Percentiles rank a stretch among this genome's conserved stretches.
phyloP scores from a whole-genome alignment of 2,888 invertebrate species.

The Amiota minor region DNA sequence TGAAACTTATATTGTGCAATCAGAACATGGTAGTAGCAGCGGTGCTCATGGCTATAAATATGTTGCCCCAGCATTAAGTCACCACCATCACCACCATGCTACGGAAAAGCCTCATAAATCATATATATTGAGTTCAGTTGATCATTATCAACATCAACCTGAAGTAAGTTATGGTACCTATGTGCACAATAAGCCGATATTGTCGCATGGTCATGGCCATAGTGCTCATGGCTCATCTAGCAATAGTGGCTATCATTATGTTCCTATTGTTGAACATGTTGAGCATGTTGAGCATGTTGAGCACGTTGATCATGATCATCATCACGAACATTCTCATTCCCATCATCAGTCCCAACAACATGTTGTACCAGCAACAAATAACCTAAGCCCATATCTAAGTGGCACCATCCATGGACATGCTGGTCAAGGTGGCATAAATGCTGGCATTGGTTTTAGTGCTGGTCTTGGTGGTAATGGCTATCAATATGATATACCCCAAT shows the following conservation, averaged over 20 bases:
- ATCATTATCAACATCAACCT: conserved; percentile 5
- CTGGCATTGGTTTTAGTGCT: neutral
- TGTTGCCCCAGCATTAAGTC: conserved; percentile 24
- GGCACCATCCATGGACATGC: conserved; percentile 21
- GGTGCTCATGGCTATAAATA: conserved; percentile 44
- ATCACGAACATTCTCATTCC: neutral
- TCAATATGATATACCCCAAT: conserved; percentile 34
- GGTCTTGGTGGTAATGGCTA: conserved; percentile 31
- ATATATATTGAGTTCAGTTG: conserved; percentile 33
- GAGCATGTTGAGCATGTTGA: neutral
- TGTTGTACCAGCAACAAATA: conserved; percentile 5
- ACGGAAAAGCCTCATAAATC: conserved; percentile 31
- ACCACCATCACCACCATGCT: neutral
- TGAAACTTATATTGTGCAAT: conserved; percentile 61
- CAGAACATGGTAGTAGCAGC: conserved; percentile 29
- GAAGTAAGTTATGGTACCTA: conserved; percentile 15
- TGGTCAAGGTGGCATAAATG: neutral
- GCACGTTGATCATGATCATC: neutral
- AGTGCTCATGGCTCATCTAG: conserved; percentile 35
- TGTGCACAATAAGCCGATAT: neutral
- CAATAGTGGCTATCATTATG: conserved; percentile 25
- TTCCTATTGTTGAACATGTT: conserved; percentile 21
- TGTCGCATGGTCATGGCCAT: conserved; percentile 41
- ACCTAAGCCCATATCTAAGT: conserved; percentile 21
- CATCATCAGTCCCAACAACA: neutral